Base-by-base conservation (phyloP, 2,797 vertebrate genomes). In the Prunella strophiata region DNA sequence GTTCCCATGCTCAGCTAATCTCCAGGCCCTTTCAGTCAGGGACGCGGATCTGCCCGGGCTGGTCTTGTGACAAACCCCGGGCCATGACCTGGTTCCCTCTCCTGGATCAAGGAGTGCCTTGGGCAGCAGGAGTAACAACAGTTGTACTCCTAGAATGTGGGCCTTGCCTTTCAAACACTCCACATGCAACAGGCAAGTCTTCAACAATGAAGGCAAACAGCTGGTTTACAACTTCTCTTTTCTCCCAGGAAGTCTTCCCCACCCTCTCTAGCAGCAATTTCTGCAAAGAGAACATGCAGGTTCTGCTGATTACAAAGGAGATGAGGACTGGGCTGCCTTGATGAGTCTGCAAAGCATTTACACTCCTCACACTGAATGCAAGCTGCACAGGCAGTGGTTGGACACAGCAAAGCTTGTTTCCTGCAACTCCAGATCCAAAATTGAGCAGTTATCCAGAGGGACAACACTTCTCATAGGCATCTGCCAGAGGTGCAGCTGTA, bases 1-100 rank as follows among this genome's bases (percentile, higher is more conserved):
- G 80, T 76, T 94, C 83, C 71, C 67, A 27, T 34, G 63, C 75
- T 27, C 84, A 50, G 52, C 71, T 88, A 34, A 95, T 85, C 91
- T 62, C 72, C 59, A 52, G 34, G 47, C 36, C 65, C 36, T 34
- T 87, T 68, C 48, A 58, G 63, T 36, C 19, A 27, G 6, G 20
- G 58, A 77, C 0, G 5, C 5, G 4, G 57, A 51, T 67, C 42
- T 16, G 61, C 50, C 30, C 6, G 3, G 40, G 58, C n/a, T 9
- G 6, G 34, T 72, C 92, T 78, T 40, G 85, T 91, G 94, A 93
- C 70, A 80, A 80, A 42, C 21, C 38, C 40, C 0, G 1, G 63
- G 36, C 71, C 1, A 2, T 16, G 48, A 72, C 66, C 51, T 3
- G 4, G 10, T 18, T 78, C 43, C 73, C 51, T 51, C 11, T 15